Evolutionary conservation across 2,113 vertebrate genomes (phyloP), one percentile per base, ranked within the genome.

Genomic region (Alces alces): DNA sequence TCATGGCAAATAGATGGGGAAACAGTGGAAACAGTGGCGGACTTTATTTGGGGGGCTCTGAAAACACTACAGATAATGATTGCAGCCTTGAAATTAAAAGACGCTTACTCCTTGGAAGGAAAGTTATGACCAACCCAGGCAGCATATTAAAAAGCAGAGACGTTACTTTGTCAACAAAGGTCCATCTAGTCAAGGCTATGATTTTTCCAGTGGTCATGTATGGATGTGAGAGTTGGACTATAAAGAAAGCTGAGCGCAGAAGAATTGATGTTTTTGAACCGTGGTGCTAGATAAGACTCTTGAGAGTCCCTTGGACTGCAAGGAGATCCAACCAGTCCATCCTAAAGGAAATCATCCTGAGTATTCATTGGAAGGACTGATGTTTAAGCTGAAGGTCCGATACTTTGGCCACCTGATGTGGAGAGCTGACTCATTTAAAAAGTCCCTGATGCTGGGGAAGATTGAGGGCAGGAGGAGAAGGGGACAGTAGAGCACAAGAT

Each of bases 401-500:
- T 64, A n/a, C 1, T 64, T n/a, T 17, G 15, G 30, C 14, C 33
- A n/a, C 15, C 61, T 66, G 7, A 66, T n/a, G 3, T 0, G 0
- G n/a, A 66, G 33, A n/a, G 3, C 14, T n/a, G 33, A 66, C 61
- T n/a, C 61, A 66, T 5, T 66, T 4, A 8, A n/a, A 66, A 66
- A n/a, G 61, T 19, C 61, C 14, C 33, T 66, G 30, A 66, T 19
- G 2, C 33, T 66, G 16, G 33, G 61, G 17, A 1, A 1, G 61
- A n/a, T 17, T n/a, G 16, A 7, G 61, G 7, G 7, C 33, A 66
- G 16, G 61, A 66, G 16, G 15, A 66, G 33, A 66, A 3, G 61
- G 3, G 7, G 4, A n/a, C 0, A 0, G 5, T 16, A 17, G 7
- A n/a, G 33, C 16, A n/a, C 19, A 16, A n/a, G 33, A 66, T n/a